phyloP scores from a whole-genome alignment of 2,113 vertebrate species.

The Camelus bactrianus region DNA sequence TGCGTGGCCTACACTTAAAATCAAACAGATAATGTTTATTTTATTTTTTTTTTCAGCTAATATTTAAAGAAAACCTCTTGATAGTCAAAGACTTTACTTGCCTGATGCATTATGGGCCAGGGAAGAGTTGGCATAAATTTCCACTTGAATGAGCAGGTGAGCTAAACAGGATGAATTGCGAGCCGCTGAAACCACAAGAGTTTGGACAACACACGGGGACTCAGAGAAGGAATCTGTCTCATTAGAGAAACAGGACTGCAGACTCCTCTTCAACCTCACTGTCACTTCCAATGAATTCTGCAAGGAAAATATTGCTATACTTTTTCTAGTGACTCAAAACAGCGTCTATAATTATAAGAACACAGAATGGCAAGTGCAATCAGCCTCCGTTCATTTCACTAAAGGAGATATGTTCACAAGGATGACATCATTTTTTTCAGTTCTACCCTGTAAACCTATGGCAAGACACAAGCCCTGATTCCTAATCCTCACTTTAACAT shows the following conservation, averaged over 20 bases:
- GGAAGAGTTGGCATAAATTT: slow-evolving; percentile 89
- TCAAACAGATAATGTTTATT: neutral
- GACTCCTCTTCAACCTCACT: slow-evolving; percentile 83
- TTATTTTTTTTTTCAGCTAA: no score
- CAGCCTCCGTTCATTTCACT: neutral
- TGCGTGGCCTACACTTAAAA: rapidly evolving
- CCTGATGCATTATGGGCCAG: slow-evolving; percentile 87
- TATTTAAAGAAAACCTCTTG: neutral
- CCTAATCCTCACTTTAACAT: neutral
- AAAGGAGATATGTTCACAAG: neutral
- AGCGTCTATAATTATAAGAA: neutral
- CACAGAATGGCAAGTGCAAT: neutral
- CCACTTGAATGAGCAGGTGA: slow-evolving; percentile 91
- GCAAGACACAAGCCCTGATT: neutral
- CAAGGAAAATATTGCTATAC: neutral
- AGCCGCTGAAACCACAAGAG: slow-evolving; percentile 92
- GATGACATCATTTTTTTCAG: neutral
- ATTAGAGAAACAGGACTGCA: slow-evolving; percentile 86
- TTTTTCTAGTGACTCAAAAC: neutral
- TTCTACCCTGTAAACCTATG: rapidly evolving
- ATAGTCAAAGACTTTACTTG: slow-evolving; percentile 54
- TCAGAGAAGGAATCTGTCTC: slow-evolving; percentile 87
- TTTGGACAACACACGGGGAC: slow-evolving; percentile 89
- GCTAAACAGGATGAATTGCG: slow-evolving; percentile 79
- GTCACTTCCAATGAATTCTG: slow-evolving; percentile 87